Conservation (phyloP, 2,797 vertebrate genomes). For the Neosalanx taihuensis region DNA sequence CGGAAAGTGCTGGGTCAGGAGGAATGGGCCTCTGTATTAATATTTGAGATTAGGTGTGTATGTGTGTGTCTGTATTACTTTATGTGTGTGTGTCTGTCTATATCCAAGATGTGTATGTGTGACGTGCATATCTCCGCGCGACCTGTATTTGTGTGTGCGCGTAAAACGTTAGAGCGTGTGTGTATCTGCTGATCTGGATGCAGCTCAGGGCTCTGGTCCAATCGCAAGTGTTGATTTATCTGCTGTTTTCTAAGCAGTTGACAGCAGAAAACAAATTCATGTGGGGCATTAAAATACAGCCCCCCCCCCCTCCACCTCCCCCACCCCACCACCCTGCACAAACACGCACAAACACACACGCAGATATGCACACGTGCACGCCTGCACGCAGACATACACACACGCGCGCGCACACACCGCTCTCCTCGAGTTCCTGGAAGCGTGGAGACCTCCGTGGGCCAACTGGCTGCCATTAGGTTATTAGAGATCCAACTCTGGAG, state of each 20-base stretch:
- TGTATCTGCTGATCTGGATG: slow-evolving; percentile 50
- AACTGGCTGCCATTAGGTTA: slow-evolving; percentile 56
- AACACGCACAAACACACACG: background rate
- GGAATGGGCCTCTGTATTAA: slow-evolving; percentile 45
- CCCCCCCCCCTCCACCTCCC: background rate
- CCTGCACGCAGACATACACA: background rate
- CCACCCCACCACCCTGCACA: background rate
- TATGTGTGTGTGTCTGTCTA: slow-evolving; percentile 15
- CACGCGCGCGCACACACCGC: background rate
- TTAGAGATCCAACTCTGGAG: slow-evolving; percentile 54
- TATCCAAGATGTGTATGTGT: background rate
- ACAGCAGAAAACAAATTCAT: slow-evolving; percentile 62
- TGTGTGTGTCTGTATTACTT: slow-evolving; percentile 29
- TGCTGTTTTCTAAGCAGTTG: slow-evolving; percentile 65
- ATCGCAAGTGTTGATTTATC: slow-evolving; percentile 61
- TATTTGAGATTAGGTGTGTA: slow-evolving; percentile 49
- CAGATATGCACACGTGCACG: background rate
- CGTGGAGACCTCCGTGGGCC: slow-evolving; percentile 36
- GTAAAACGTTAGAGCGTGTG: background rate
- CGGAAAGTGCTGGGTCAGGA: slow-evolving; percentile 50
- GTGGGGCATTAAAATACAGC: slow-evolving; percentile 62
- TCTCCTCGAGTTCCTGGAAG: slow-evolving; percentile 45
- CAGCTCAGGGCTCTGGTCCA: slow-evolving; percentile 45
- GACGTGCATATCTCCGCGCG: no score
- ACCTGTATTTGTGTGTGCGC: no score